Base-by-base conservation (phyloP, 2,888 invertebrate genomes). In the Amphipoea oculea region DNA sequence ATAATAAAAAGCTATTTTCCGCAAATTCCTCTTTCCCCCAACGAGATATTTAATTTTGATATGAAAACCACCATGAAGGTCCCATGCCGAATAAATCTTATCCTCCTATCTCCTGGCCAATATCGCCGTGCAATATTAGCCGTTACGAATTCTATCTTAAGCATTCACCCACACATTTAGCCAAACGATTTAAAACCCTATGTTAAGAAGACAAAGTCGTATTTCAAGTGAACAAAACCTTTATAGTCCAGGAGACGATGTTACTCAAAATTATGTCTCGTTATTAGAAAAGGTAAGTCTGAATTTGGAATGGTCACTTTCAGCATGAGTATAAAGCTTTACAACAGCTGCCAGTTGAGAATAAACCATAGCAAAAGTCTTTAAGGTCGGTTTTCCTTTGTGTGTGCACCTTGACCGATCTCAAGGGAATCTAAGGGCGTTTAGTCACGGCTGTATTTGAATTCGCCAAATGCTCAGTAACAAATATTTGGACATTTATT, bases 401-500 rank as follows among this genome's bases (percentile, higher is more conserved):
- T 51, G n/a, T 1, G 29, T 0, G 36, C 81, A 84, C 86, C 92
- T 95, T 96, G 96, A 95, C 95, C 96, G 92, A 94, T 96, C 97
- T 94, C 96, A 83, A 89, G 95, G 95, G 96, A 96, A 93, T 93
- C 90, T 92, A 90, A 92, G 92, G 94, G 94, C 92, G 87, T 96
- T 96, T 96, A 93, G 96, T 95, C 94, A 96, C 94, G 96, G 96
- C 94, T 95, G 96, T 96, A 96, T 96, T 96, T 95, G 96, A 95
- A 96, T 96, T 94, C 93, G 91, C 93, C 92, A 93, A 95, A 95
- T 94, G 94, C 92, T 93, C 86, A 93, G 94, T 94, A 94, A 96
- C 96, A 96, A 96, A 97, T 96, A 97, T 97, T 97, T 96, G 95
- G 95, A 96, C 96, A 94, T 96, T 96, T 96, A 97, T 97, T 96